Percentiles rank a stretch among this genome's conserved stretches.
phyloP scores from a whole-genome alignment of 1,140 invertebrate species.

The Saxidomus purpurata region DNA sequence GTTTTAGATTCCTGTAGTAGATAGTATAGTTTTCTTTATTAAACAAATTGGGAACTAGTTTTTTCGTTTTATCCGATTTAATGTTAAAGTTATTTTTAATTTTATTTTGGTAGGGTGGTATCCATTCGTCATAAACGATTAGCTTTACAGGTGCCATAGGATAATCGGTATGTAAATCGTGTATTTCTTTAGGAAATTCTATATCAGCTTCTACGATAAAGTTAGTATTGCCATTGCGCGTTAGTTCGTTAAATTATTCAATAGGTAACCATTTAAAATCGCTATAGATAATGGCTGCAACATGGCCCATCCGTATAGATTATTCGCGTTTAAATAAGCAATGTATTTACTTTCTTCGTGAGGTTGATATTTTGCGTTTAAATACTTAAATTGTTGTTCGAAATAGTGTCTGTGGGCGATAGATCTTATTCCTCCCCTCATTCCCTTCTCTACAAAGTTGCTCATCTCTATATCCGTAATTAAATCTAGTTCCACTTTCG shows the following conservation, averaged over 20 bases:
- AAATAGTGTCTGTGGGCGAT: constrained; percentile 69
- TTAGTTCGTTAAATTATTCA: not conserved
- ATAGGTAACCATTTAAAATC: constrained; percentile 83
- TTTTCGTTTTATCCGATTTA: constrained; percentile 32
- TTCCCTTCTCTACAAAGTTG: constrained; percentile 78
- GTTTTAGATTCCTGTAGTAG: constrained; percentile 68
- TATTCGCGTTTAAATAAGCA: constrained; percentile 78
- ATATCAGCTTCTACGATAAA: constrained; percentile 33
- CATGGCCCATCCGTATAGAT: constrained; percentile 79
- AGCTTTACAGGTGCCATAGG: constrained; percentile 86
- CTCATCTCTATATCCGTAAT: constrained; percentile 75
- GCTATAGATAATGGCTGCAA: constrained; percentile 62
- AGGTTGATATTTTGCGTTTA: constrained; percentile 61
- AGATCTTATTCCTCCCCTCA: constrained; percentile 73
- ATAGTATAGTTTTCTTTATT: constrained; percentile 33
- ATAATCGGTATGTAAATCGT: constrained; percentile 87
- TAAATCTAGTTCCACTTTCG: constrained; percentile 73
- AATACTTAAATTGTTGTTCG: constrained; percentile 74
- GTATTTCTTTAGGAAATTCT: constrained; percentile 79
- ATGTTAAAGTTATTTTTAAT: no score
- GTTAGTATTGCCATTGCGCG: not conserved
- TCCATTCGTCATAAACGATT: not conserved
- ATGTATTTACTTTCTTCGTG: constrained; percentile 65
- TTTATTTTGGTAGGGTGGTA: no score
- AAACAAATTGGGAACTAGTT: constrained; percentile 66